These are phyloP conservation scores for Stenchaetothrips biformis DNA, from an alignment of 2,888 invertebrate genomes.

Conservation along the genomic window DNA sequence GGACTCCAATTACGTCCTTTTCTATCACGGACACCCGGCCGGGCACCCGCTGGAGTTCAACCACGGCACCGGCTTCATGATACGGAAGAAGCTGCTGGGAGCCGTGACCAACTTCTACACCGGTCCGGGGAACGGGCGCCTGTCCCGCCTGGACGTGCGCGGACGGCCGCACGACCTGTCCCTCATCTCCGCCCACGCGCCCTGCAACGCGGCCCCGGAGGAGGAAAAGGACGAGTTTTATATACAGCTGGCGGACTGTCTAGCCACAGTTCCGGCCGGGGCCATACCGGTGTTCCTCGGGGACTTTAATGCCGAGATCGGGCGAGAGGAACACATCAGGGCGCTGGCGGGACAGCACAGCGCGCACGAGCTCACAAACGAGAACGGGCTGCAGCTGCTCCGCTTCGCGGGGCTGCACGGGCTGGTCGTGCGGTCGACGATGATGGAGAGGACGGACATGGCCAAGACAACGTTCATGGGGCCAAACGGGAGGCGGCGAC, in stretches of 20 bases:
- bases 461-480: not conserved
- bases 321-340: constrained; percentile 31
- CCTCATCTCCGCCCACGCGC: not conserved
- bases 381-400: constrained; percentile 32
- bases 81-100: not conserved
- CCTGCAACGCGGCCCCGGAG: not conserved
- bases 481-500: not conserved
- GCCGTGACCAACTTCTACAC: not conserved
- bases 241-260: not conserved
- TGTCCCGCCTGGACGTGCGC: not conserved
- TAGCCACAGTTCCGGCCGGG: not conserved
- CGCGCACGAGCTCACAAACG: constrained; percentile 32
- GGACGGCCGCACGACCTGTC: not conserved
- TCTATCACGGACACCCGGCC: not conserved
- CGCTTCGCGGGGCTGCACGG: not conserved
- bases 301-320: constrained; percentile 34
- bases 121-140: not conserved
- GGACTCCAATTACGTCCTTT: not conserved
- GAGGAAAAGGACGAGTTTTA: not conserved
- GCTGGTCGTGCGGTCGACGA: not conserved
- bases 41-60: too few species aligned
- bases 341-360: constrained; percentile 30
- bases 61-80: not conserved
- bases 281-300: constrained; percentile 29
- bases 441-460: not conserved